These are phyloP conservation scores for Gymnoscelis rufifasciata DNA, from an alignment of 2,888 invertebrate species.

Conservation along the genomic window DNA sequence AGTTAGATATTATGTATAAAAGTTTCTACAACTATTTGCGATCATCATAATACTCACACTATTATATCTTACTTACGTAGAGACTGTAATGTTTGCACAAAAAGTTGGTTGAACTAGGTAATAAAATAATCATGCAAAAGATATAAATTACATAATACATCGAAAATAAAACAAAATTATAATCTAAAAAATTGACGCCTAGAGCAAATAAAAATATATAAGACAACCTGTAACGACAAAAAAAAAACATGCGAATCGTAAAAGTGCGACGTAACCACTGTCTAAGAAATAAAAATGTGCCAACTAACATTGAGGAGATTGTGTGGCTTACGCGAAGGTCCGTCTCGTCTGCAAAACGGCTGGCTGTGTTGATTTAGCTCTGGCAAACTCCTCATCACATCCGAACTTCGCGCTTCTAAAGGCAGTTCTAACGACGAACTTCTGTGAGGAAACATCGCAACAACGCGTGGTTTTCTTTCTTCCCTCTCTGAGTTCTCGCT, in stretches of 20 bases:
- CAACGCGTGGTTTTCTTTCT: constrained; percentile 34
- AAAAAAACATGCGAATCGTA: constrained; percentile 8
- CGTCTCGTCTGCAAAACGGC: constrained; percentile 15
- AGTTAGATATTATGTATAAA: too few species aligned
- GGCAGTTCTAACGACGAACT: constrained; percentile 24
- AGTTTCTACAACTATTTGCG: too few species aligned
- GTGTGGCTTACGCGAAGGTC: constrained; percentile 16
- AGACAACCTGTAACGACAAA: constrained; percentile 8
- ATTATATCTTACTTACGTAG: too few species aligned
- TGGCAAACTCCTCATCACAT: constrained; percentile 22
- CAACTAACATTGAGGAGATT: constrained; percentile 12
- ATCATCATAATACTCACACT: too few species aligned
- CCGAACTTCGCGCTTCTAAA: constrained; percentile 19
- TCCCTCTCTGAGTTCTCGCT: constrained; percentile 46
- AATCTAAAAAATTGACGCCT: constrained; percentile 6
- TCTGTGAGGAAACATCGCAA: constrained; percentile 35
- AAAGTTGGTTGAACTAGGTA: too few species aligned
- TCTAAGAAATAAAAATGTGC: constrained; percentile 5
- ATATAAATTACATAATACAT: too few species aligned
- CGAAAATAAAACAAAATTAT: neutral
- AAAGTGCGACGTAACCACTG: constrained; percentile 4
- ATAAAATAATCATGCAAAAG: too few species aligned
- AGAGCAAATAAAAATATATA: constrained; percentile 24
- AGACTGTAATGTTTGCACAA: too few species aligned
- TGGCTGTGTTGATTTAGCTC: constrained; percentile 12